Evolutionary conservation across 2,113 vertebrate genomes (phyloP).

Genomic region (Pseudois nayaur): DNA sequence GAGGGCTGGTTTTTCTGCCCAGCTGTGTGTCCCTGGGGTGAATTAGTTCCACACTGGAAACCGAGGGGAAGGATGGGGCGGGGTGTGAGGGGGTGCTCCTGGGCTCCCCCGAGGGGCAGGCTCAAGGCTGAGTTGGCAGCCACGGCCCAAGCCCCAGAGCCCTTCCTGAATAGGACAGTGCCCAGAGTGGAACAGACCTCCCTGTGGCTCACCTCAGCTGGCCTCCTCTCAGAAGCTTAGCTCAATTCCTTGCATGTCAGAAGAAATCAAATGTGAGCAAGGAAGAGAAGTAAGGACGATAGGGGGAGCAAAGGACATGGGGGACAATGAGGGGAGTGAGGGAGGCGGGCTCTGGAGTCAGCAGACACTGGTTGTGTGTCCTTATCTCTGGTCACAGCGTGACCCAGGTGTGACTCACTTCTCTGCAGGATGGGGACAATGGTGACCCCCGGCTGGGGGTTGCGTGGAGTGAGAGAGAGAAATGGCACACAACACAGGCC

Average conservation of each 20-base stretch:
- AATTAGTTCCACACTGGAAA: constrained; percentile 62
- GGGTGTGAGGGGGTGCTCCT: background rate
- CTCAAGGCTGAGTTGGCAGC: background rate
- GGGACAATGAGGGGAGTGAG: background rate
- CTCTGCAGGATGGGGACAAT: background rate
- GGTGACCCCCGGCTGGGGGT: accelerated
- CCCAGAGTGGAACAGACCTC: background rate
- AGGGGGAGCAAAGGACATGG: background rate
- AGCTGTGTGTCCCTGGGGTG: constrained; percentile 53
- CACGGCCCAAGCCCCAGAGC: background rate
- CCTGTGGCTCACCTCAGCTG: accelerated
- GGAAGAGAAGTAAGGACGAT: background rate
- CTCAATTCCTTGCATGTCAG: background rate
- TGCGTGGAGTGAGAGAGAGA: background rate
- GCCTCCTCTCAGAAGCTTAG: background rate
- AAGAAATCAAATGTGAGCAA: background rate
- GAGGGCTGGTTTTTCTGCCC: constrained; percentile 5
- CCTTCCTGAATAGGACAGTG: background rate
- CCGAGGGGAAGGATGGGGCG: background rate
- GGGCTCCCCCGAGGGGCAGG: background rate
- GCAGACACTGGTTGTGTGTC: background rate
- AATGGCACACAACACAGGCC: background rate
- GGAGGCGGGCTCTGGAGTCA: background rate
- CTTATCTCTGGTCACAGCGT: background rate
- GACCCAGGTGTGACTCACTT: background rate